Evolutionary conservation across 2,113 vertebrate genomes (phyloP).

Genomic region (Amblyopsis rosae): DNA sequence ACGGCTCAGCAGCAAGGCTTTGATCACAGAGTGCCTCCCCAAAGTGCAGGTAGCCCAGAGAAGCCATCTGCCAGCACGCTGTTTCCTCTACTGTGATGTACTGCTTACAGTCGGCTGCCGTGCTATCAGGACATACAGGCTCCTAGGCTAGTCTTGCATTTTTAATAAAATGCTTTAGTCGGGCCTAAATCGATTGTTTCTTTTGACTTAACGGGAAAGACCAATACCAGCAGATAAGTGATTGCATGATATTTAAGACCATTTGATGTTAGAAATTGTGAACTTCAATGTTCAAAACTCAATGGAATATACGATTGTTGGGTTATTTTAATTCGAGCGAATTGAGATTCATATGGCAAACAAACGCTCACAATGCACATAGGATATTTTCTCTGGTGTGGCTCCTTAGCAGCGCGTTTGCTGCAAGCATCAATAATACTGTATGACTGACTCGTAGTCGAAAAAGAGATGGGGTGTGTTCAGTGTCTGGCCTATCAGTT

Average conservation of each 20-base stretch:
- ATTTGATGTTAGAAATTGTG: no score
- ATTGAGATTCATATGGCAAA: not conserved
- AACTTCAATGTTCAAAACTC: no score
- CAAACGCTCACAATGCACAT: not conserved
- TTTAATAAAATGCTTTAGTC: not conserved
- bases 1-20: conserved; percentile 52
- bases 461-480: no score
- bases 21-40: conserved; percentile 46
- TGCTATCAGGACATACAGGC: not conserved
- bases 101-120: conserved; percentile 24
- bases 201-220: not conserved
- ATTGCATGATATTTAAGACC: no score
- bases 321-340: not conserved
- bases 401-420: not conserved
- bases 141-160: conserved; percentile 7
- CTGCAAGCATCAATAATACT: not conserved
- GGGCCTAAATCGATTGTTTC: not conserved
- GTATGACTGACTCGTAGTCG: not conserved
- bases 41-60: conserved; percentile 32
- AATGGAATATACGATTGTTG: not conserved
- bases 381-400: not conserved
- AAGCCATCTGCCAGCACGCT: conserved; percentile 35
- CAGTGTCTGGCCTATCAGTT: no score
- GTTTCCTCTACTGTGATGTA: conserved; percentile 25
- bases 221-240: not conserved